Conservation (phyloP, 1,140 invertebrate species). For the Xylocopa sonorina region DNA sequence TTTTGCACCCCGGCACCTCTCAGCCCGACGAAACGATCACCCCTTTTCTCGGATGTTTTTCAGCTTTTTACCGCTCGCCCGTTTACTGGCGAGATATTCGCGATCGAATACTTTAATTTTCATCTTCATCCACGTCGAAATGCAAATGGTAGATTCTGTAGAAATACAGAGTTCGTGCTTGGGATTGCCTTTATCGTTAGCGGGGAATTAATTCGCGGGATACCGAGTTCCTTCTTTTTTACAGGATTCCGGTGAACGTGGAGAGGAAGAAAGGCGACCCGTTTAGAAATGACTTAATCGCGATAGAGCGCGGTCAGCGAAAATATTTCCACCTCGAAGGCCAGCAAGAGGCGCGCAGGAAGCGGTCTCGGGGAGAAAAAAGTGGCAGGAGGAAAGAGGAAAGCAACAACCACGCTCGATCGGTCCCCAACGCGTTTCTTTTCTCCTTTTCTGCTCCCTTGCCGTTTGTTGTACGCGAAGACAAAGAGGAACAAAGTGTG, state of each 20-base stretch:
- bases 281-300: constrained; percentile 64
- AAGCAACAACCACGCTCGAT: constrained; percentile 58
- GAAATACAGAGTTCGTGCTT: background rate
- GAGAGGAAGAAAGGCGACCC: constrained; percentile 14
- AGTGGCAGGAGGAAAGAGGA: constrained; percentile 53
- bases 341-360: constrained; percentile 72
- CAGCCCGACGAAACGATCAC: too few species aligned
- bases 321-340: constrained; percentile 71
- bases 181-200: too few species aligned
- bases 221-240: background rate
- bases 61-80: too few species aligned
- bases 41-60: background rate
- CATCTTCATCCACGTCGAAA: too few species aligned
- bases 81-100: too few species aligned
- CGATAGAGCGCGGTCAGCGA: constrained; percentile 56
- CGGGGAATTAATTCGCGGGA: background rate
- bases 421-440: constrained; percentile 18
- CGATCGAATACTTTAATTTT: too few species aligned
- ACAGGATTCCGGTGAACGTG: constrained; percentile 8
- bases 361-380: constrained; percentile 52
- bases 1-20: background rate
- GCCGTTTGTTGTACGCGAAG: constrained; percentile 60
- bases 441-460: constrained; percentile 61
- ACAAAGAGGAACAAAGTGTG: constrained; percentile 52
- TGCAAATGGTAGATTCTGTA: background rate